These are phyloP conservation scores for Eudyptes chrysolophus DNA, from an alignment of 2,113 vertebrate genomes.

Conservation along the genomic window DNA sequence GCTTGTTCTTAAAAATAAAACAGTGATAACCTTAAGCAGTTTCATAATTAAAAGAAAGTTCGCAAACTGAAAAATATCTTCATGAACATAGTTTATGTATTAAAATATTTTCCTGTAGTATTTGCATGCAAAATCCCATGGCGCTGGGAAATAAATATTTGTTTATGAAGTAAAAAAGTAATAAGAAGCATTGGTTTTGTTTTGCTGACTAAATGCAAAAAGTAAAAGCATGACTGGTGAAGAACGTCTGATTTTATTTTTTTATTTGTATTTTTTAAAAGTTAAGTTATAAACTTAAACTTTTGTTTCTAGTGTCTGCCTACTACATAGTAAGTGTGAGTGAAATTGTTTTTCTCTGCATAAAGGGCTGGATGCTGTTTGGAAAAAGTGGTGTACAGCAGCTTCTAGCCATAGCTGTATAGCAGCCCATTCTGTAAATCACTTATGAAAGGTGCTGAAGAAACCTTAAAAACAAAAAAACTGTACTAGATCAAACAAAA, in stretches of 20 bases:
- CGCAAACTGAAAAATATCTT: neutral
- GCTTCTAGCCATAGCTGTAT: neutral
- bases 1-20: neutral
- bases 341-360: neutral
- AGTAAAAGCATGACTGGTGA: neutral
- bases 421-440: neutral
- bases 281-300: neutral
- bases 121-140: neutral
- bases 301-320: neutral
- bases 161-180: neutral
- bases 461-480: neutral
- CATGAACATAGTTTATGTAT: neutral
- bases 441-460: neutral
- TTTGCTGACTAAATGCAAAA: neutral
- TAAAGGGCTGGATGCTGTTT: neutral
- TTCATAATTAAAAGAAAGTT: neutral
- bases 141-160: neutral
- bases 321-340: neutral
- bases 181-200: neutral
- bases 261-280: neutral
- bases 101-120: neutral
- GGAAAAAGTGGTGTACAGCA: neutral
- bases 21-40: neutral
- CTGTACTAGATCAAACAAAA: neutral
- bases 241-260: neutral